Percentiles rank a stretch among this genome's conserved stretches.
Conservation (phyloP, 1,140 invertebrate genomes). For the Neodiprion lecontei region DNA sequence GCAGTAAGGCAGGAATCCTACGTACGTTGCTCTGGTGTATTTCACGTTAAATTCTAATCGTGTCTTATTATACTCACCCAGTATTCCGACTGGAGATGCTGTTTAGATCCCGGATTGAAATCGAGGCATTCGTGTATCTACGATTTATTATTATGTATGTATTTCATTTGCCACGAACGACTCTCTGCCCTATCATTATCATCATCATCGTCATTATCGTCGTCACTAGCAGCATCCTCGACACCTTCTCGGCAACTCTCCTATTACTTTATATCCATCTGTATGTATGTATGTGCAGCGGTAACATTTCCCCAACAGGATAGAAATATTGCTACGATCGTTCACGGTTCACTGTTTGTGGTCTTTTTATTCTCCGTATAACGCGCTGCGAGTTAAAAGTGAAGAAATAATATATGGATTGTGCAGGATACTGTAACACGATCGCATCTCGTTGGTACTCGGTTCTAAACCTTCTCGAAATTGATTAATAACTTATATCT, state of each 20-base stretch:
- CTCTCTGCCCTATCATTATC: neutral
- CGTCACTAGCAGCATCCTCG: neutral
- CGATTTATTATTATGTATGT: slow-evolving; percentile 5
- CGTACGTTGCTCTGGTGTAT: neutral
- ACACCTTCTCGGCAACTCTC: neutral
- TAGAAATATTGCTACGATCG: no score
- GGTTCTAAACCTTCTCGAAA: neutral
- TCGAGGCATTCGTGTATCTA: neutral
- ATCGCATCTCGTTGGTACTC: neutral
- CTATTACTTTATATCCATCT: neutral
- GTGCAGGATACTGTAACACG: neutral
- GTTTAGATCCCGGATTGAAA: neutral
- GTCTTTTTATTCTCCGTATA: neutral
- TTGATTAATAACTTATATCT: no score
- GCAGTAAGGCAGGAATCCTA: neutral
- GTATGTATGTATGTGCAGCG: no score
- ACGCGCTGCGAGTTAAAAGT: neutral
- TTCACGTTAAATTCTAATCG: neutral
- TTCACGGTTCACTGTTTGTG: no score
- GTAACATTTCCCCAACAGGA: no score
- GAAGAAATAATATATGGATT: neutral
- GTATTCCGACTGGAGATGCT: neutral
- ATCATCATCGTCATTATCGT: neutral
- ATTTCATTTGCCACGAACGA: neutral
- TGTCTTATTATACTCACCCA: no score